Base-by-base conservation (phyloP, 1,140 invertebrate genomes). In the Micrasema minimum region DNA sequence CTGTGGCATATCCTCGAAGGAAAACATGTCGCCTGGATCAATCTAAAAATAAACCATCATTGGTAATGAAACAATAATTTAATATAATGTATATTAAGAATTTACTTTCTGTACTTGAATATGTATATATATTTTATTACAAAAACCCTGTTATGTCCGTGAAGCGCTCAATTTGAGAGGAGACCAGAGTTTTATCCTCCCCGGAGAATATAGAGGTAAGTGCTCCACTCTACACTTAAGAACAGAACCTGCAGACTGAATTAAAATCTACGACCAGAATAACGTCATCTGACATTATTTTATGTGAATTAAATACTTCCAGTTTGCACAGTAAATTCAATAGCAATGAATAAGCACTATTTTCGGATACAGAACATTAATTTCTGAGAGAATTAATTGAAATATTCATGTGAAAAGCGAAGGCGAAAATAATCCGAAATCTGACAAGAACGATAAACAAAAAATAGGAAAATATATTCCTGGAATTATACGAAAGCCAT, bases 1-100 rank as follows among this genome's bases (percentile, higher is more conserved):
- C 59, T 57, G 41, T 72, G 74, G 37, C 74, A 75, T 55, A 75
- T 71, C 43, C 70, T 75, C 14, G 2, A 18, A 62, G 74, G 74
- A 11, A 73, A 53, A 65, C 55, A n/a, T 50, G 7, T 66, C 66
- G 65, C 67, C 51, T 11, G 37, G 53, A 16, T 48, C 37, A 5
- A 75, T 22, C 74, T 75, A 31, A 68, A 72, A 75, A 26, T 22
- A 23, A 38, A 38, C 20, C 22, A 51, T n/a, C n/a, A 11, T 11
- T 12, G 50, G 26, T 51, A 23, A 26, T 22, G 18, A 22, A 51
- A 22, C 26, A 2, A 10, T 7, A 10, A 16, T 10, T 20, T 0
- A 51, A 20, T 12, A 10, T 22, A 51, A 11, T 22, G 22, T 0
- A 51, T 37, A 7, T 57, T 35, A 2, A 57, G 7, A 7, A 57